Conservation (phyloP, 2,113 vertebrate species). For the Ptilorrhoa leucosticta region DNA sequence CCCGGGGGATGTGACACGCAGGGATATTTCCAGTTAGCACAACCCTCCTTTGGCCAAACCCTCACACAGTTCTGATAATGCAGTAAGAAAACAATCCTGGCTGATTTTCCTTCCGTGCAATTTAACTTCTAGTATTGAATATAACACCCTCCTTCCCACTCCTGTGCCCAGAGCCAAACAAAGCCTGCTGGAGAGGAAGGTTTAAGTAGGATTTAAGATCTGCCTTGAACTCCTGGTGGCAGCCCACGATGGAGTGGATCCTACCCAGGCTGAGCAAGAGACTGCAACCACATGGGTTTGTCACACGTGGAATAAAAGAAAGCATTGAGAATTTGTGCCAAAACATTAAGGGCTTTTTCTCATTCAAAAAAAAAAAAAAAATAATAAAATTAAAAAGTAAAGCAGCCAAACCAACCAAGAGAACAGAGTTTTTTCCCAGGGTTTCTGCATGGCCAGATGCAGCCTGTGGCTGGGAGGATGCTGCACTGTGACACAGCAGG, state of each 20-base stretch:
- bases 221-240: background rate
- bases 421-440: background rate
- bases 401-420: background rate
- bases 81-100: background rate
- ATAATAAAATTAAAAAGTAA: background rate
- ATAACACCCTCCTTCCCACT: background rate
- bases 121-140: background rate
- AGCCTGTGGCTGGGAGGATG: background rate
- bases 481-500: background rate
- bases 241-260: background rate
- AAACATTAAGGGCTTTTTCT: background rate
- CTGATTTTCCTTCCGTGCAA: background rate
- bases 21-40: background rate
- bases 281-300: background rate
- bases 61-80: background rate
- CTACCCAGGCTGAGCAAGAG: background rate
- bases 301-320: background rate
- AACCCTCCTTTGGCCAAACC: background rate
- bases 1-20: background rate
- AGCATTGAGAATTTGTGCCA: background rate
- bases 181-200: background rate
- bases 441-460: background rate
- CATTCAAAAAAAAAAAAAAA: background rate
- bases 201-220: background rate
- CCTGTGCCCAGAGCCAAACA: background rate